Evolutionary conservation across 53 echinoderm and acorn worm genomes (phyloP), one percentile per base, ranked within the genome.

Genomic region (Paracentrotus lividus): DNA sequence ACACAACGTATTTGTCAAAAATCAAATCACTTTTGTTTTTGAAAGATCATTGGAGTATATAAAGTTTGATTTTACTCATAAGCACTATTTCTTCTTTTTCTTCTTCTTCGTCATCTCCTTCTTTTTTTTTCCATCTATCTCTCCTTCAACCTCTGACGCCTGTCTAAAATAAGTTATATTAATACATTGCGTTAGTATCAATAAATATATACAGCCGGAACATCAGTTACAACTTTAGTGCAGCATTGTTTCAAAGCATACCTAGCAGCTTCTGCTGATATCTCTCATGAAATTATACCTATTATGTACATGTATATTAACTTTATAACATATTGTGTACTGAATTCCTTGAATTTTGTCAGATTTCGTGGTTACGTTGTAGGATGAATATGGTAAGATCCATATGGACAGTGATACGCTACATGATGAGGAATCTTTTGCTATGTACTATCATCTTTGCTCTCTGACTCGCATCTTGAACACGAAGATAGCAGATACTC

Each of bases 81-180:
- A 36, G 12, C 36, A 38, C 16, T 20, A 20, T 18, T 0, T 18
- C 40, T 38, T 40, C 21, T 61, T 14, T n/a, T 26, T n/a, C n/a
- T n/a, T n/a, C n/a, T n/a, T n/a, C n/a, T n/a, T n/a, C n/a, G n/a
- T n/a, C n/a, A n/a, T n/a, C n/a, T n/a, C n/a, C n/a, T n/a, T n/a
- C n/a, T n/a, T n/a, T n/a, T n/a, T n/a, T n/a, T n/a, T n/a, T n/a
- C n/a, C n/a, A n/a, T n/a, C 16, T 20, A 20, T 18, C 0, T 18
- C 40, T 38, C 21, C 21, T 69, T 34, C 72, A 38, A n/a, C n/a
- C n/a, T 18, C n/a, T n/a, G 47, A n/a, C 18, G 57, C 86, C 56
- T 33, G 34, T 86, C 56, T 86, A 86, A 55, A 86, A 86, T 86
- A 86, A 86, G 33, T 86, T 86, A 86, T 81, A 81, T 81, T 14